Evolutionary conservation across 2,888 invertebrate genomes (phyloP), one percentile per base, ranked within the genome.

Genomic region (Margaritifera margaritifera): DNA sequence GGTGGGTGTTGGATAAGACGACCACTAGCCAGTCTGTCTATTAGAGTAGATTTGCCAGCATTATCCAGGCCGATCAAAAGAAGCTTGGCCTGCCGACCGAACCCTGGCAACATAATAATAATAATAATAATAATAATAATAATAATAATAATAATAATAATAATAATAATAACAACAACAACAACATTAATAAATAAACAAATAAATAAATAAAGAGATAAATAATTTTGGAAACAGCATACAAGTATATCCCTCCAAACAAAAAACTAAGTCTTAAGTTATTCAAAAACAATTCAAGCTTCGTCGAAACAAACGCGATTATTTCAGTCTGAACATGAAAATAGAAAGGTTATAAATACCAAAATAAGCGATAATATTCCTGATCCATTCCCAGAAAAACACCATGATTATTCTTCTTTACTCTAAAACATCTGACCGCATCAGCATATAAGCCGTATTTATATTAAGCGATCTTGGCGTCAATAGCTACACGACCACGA

Each of bases 21-120:
- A 6, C 78, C 77, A 20, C 68, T 68, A 54, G 69, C 66, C 50
- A 81, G 50, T 19, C 73, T 59, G 60, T 71, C 73, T 22, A 82
- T 54, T n/a, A 82, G 42, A 4, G 82, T 82, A 0, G 82, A 80
- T 67, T 82, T 82, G 20, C 82, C 82, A 6, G 82, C 82, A 65
- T 80, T 82, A 59, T 80, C 82, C 56, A 82, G 64, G 6, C 82
- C 82, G 25, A 82, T 75, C 27, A 82, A 79, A 55, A 80, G 42
- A 53, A 82, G 56, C 51, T 78, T 80, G 50, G 77, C 77, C 57
- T 75, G 65, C 53, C 71, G 76, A 57, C 76, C 75, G 60, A 77
- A 77, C 0, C 79, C 79, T 81, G 60, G 11, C 11, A 58, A 64
- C n/a, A 57, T 54, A 56, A n/a, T 50, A n/a, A 42, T 22, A 42